Percentiles rank a stretch among this genome's conserved stretches.
Evolutionary conservation across 2,113 vertebrate species (phyloP).

Genomic region (Phoenicopterus ruber): DNA sequence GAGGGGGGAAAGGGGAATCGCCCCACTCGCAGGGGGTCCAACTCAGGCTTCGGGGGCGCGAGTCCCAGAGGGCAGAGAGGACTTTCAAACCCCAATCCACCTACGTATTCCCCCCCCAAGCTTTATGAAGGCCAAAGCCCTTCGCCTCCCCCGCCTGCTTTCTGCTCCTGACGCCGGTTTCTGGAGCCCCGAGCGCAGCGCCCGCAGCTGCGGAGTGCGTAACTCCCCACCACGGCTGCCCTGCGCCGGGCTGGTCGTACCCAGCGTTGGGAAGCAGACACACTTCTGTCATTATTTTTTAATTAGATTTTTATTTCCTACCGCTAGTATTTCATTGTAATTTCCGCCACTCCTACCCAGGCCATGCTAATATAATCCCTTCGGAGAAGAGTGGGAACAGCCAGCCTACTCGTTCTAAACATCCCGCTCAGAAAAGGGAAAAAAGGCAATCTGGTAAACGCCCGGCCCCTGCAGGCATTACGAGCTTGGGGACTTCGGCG

Average conservation of each 20-base stretch:
- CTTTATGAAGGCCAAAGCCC: neutral
- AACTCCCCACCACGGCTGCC: neutral
- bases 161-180: neutral
- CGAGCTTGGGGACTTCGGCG: neutral
- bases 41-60: neutral
- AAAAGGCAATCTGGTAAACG: neutral
- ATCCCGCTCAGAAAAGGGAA: neutral
- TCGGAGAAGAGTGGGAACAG: slow-evolving; percentile 13
- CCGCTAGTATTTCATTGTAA: slow-evolving; percentile 32
- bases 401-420: neutral
- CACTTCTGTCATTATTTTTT: slow-evolving; percentile 9
- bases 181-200: neutral
- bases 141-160: rapidly evolving
- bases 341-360: slow-evolving; percentile 46
- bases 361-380: neutral
- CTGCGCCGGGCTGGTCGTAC: neutral
- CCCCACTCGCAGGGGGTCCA: neutral
- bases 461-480: neutral
- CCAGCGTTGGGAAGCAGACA: neutral
- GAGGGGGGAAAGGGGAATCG: neutral
- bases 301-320: slow-evolving; percentile 51
- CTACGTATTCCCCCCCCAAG: too few relatives aligned
- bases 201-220: neutral
- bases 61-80: neutral
- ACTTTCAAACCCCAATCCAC: neutral